A percentile compares a stretch with the other conserved stretches of the same genome.
Evolutionary conservation across 2,797 vertebrate genomes (phyloP).

Genomic region (Harpagifer antarcticus): DNA sequence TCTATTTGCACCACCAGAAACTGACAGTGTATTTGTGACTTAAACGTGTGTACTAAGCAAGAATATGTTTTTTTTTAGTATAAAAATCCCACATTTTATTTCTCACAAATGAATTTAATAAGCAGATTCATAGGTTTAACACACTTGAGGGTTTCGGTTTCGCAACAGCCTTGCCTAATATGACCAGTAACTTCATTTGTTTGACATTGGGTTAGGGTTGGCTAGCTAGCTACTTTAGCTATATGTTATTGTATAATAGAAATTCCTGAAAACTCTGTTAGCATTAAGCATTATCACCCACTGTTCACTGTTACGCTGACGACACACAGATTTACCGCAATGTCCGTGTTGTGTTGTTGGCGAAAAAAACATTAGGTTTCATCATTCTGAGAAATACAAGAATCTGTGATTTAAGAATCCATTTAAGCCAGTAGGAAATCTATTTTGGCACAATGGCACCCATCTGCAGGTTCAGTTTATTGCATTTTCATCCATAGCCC

Average conservation of each 20-base stretch:
- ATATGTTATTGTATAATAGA: not conserved
- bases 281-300: no score
- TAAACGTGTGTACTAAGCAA: not conserved
- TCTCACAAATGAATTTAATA: not conserved
- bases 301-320: no score
- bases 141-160: no score
- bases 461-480: slow-evolving; percentile 40
- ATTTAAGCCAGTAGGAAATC: slow-evolving; percentile 33
- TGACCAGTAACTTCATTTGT: not conserved
- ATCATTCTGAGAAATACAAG: not conserved
- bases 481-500: slow-evolving; percentile 44
- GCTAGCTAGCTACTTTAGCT: not conserved
- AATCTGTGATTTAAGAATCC: slow-evolving; percentile 26
- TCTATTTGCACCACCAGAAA: slow-evolving; percentile 3
- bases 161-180: no score
- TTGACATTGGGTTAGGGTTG: not conserved
- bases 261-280: no score
- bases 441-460: slow-evolving; percentile 24
- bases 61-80: not conserved
- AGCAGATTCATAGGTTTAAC: not conserved
- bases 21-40: not conserved
- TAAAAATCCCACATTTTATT: not conserved
- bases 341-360: no score
- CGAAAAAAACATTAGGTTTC: slow-evolving; percentile 2
- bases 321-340: no score